These are phyloP conservation scores for Pammene fasciana DNA, from an alignment of 2,888 invertebrate species.

Conservation along the genomic window DNA sequence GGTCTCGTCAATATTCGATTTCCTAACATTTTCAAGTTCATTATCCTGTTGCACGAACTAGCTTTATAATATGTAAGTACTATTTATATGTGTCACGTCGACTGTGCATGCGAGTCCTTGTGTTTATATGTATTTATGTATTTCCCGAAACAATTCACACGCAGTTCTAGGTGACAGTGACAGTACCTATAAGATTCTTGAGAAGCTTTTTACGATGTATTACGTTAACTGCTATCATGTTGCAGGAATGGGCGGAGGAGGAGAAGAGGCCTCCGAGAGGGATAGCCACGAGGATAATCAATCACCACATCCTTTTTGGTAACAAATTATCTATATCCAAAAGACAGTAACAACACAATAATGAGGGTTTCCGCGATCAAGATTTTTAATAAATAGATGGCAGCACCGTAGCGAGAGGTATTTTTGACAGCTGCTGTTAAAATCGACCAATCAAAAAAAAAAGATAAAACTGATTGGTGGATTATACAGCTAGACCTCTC, in stretches of 20 bases:
- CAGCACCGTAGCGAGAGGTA: too few species aligned
- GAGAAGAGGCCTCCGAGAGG: slow-evolving; percentile 80
- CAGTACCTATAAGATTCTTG: not conserved
- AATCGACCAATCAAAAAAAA: too few species aligned
- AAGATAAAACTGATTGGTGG: too few species aligned
- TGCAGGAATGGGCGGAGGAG: slow-evolving; percentile 81
- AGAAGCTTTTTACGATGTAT: not conserved
- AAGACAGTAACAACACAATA: not conserved
- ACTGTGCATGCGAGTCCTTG: slow-evolving; percentile 22
- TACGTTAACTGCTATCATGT: slow-evolving; percentile 42
- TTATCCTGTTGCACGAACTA: slow-evolving; percentile 30
- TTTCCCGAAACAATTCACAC: not conserved
- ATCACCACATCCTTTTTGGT: slow-evolving; percentile 82
- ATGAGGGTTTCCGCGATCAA: too few species aligned
- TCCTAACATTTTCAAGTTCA: slow-evolving; percentile 15
- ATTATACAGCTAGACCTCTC: too few species aligned
- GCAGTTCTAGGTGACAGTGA: not conserved
- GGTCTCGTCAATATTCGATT: not conserved
- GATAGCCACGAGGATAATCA: slow-evolving; percentile 82
- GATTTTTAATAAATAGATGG: too few species aligned
- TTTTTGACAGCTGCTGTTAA: too few species aligned
- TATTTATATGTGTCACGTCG: slow-evolving; percentile 22
- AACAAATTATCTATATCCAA: slow-evolving; percentile 44
- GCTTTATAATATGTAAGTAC: slow-evolving; percentile 21
- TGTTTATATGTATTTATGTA: not conserved